phyloP scores from a whole-genome alignment of 2,797 vertebrate genomes.

The Taenioides sp. region DNA sequence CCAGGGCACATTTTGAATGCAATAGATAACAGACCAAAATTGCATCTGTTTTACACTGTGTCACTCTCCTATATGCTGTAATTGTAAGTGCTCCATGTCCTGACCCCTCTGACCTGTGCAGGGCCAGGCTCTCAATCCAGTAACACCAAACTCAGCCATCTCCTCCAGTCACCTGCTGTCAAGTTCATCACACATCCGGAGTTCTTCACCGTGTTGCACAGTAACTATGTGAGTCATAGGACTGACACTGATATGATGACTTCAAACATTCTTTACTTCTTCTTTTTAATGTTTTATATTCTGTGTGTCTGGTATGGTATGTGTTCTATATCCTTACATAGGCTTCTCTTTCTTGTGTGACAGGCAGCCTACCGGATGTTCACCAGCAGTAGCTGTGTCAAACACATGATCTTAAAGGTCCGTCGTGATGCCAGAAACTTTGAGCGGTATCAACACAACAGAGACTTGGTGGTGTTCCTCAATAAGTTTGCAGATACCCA shows the following conservation, averaged over 20 bases:
- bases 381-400: constrained; percentile 95
- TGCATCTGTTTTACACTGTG: neutral
- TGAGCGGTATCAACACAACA: constrained; percentile 96
- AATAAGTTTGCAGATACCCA: constrained; percentile 94
- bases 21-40: no score
- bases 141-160: constrained; percentile 89
- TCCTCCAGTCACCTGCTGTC: constrained; percentile 94
- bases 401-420: constrained; percentile 98
- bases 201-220: constrained; percentile 95
- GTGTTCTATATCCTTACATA: neutral
- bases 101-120: constrained; percentile 45
- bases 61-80: neutral
- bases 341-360: neutral
- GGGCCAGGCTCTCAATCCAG: constrained; percentile 86
- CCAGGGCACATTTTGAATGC: no score
- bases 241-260: no score
- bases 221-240: constrained; percentile 87
- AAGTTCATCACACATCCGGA: constrained; percentile 98
- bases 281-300: neutral
- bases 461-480: constrained; percentile 95
- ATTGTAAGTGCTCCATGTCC: neutral
- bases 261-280: neutral
- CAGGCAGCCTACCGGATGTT: constrained; percentile 96
- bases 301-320: neutral
- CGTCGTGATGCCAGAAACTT: constrained; percentile 95